Base-by-base conservation (phyloP, 2,797 vertebrate species). In the Acanthurus tractus region DNA sequence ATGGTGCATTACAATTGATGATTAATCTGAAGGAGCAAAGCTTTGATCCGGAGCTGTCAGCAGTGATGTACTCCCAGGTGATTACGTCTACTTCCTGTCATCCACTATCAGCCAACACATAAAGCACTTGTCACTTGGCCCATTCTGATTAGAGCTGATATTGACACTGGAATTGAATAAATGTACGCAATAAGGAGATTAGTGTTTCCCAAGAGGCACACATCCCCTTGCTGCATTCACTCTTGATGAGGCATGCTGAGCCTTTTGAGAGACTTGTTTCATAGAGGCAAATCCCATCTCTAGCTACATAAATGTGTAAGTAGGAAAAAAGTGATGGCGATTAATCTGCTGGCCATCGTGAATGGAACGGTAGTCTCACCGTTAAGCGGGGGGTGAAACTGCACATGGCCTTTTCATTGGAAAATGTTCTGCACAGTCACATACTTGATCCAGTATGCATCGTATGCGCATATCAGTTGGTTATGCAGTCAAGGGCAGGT, bases 111-210 rank as follows among this genome's bases (percentile, higher is more conserved):
- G 76, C 84, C 69, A 5, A 70, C 89, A 87, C 73, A 88, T 84
- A 84, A 91, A 90, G 84, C 74, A 76, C 87, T 84, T 89, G 89
- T 93, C 90, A 89, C 84, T 81, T 70, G 76, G 72, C 84, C 79
- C 58, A 20, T 90, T 91, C 86, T 89, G 88, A 92, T 93, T 86
- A 78, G 80, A 68, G 76, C 79, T 84, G 89, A 91, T 93, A 92
- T 92, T 92, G 92, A 92, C 91, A 85, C 86, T 88, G 70, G 86
- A 93, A 93, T 92, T 92, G 83, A 95, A 93, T 93, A 92, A 91
- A 88, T 92, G 88, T 90, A 83, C 59, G 74, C 84, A 89, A 82
- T 92, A 91, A 93, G 85, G 83, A 89, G 92, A 95, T 94, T 93
- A 92, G 90, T 83, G 87, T 91, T 90, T 93, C 92, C 89, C 82